phyloP scores from a whole-genome alignment of 1,140 invertebrate species.

The Laodelphax striatellus region DNA sequence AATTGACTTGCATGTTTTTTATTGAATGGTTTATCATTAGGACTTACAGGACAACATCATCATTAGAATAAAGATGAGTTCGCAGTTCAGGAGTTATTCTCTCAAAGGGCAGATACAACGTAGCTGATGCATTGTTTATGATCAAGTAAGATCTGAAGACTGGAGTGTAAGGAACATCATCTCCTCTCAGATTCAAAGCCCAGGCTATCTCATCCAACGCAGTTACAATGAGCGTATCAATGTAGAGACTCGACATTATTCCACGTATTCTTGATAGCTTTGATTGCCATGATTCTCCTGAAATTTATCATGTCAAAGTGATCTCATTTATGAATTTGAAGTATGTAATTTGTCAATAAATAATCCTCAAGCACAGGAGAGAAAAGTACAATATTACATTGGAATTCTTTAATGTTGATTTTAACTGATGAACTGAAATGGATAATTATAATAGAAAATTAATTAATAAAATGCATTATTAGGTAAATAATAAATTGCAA shows the following conservation, averaged over 20 bases:
- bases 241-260: constrained; percentile 35
- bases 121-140: constrained; percentile 31
- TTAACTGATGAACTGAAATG: no score
- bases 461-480: no score
- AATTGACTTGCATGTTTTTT: not conserved
- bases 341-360: no score
- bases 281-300: constrained; percentile 33
- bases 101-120: constrained; percentile 29
- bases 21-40: not conserved
- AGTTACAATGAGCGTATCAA: constrained; percentile 40
- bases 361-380: no score
- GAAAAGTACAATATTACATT: no score
- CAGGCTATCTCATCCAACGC: constrained; percentile 54
- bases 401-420: no score
- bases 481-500: no score
- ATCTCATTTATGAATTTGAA: not conserved
- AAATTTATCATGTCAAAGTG: not conserved
- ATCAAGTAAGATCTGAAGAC: constrained; percentile 51
- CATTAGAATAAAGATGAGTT: constrained; percentile 22
- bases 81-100: constrained; percentile 29
- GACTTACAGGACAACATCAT: constrained; percentile 7
- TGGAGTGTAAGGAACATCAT: constrained; percentile 53
- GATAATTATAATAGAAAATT: no score
- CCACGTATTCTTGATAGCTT: constrained; percentile 36
- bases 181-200: constrained; percentile 56